phyloP scores from a whole-genome alignment of 1,140 invertebrate genomes.

The Pachypsylla venusta region DNA sequence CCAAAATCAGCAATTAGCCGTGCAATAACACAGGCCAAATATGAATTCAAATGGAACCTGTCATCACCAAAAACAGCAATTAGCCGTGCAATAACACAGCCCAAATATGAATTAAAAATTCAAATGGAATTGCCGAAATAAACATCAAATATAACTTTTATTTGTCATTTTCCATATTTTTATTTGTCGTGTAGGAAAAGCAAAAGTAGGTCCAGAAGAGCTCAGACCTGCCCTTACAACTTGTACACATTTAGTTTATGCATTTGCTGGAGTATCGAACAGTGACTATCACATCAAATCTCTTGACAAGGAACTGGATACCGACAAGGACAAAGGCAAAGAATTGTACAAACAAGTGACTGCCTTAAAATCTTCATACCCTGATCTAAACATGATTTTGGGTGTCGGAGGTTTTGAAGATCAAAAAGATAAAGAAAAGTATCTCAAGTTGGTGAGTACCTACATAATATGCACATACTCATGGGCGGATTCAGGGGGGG shows the following conservation, averaged over 20 bases:
- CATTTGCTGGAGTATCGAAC: slow-evolving; percentile 65
- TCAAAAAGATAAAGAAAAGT: slow-evolving; percentile 44
- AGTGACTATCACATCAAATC: slow-evolving; percentile 50
- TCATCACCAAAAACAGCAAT: no score
- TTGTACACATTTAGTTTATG: slow-evolving; percentile 75
- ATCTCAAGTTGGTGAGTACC: slow-evolving; percentile 41
- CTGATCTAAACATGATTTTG: slow-evolving; percentile 54
- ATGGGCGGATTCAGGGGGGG: no score
- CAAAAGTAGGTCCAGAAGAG: slow-evolving; percentile 56
- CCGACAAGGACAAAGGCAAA: slow-evolving; percentile 35
- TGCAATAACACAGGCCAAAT: no score
- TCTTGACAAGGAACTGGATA: slow-evolving; percentile 50
- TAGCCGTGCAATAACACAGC: no score
- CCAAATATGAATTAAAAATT: no score
- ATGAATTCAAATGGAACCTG: no score
- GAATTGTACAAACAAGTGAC: slow-evolving; percentile 52
- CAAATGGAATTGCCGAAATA: no score
- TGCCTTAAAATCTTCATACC: slow-evolving; percentile 50
- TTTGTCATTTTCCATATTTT: no score
- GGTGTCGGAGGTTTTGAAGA: slow-evolving; percentile 56
- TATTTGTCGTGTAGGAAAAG: slow-evolving; percentile 43
- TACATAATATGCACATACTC: no score
- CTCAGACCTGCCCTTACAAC: slow-evolving; percentile 53
- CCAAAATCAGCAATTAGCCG: no score
- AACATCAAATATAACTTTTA: no score